These are phyloP conservation scores for Chrysolina oricalcia DNA, from an alignment of 2,888 invertebrate genomes.

Conservation along the genomic window DNA sequence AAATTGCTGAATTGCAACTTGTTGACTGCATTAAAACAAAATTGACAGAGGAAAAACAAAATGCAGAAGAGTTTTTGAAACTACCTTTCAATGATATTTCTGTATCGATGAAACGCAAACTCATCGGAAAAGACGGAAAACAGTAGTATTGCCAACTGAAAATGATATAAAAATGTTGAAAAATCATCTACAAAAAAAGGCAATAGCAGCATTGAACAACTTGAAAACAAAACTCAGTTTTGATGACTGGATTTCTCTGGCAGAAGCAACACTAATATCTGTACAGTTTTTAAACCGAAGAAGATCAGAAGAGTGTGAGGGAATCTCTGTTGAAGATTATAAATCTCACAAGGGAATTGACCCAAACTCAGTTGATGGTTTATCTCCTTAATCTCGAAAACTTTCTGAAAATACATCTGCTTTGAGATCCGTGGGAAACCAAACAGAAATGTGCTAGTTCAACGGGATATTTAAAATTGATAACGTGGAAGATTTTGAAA, in stretches of 20 bases:
- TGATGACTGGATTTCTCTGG: constrained; percentile 12
- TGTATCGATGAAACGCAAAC: constrained; percentile 24
- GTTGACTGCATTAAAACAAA: constrained; percentile 21
- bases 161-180: constrained; percentile 37
- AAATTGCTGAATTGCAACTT: constrained; percentile 9
- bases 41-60: background rate
- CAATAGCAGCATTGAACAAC: background rate
- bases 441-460: constrained; percentile 40
- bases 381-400: constrained; percentile 12
- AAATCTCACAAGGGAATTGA: constrained; percentile 29
- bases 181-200: constrained; percentile 17
- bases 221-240: background rate
- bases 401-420: constrained; percentile 33
- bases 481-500: too few relatives aligned
- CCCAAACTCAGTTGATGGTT: background rate
- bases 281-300: constrained; percentile 40
- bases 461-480: too few relatives aligned
- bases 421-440: constrained; percentile 39
- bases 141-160: constrained; percentile 28
- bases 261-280: too few relatives aligned
- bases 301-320: constrained; percentile 39
- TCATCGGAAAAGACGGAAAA: constrained; percentile 18
- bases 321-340: constrained; percentile 42
- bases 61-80: constrained; percentile 15
- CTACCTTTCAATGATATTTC: constrained; percentile 13